phyloP scores from a whole-genome alignment of 2,888 invertebrate genomes.

The Sepiola atlantica region DNA sequence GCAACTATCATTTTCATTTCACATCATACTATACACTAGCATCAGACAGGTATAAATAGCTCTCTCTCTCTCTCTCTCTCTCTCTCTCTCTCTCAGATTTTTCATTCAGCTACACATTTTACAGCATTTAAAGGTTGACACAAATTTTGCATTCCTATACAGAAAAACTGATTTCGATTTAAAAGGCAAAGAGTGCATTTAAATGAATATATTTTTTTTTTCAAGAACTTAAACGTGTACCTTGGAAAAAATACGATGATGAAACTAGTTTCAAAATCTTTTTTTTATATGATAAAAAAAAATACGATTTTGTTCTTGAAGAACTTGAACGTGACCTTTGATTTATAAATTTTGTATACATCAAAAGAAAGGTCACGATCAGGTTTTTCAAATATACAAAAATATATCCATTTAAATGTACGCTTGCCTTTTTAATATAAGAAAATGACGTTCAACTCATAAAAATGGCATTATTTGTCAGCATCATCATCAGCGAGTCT shows the following conservation, averaged over 20 bases:
- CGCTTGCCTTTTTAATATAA: too few species aligned
- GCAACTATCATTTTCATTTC: constrained; percentile 15
- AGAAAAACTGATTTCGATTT: neutral
- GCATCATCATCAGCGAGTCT: too few species aligned
- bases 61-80: neutral
- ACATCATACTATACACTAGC: neutral
- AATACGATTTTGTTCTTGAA: neutral
- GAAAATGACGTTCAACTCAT: too few species aligned
- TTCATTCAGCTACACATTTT: neutral
- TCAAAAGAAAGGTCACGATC: too few species aligned
- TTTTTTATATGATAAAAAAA: neutral
- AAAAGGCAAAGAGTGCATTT: neutral
- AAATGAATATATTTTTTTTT: neutral
- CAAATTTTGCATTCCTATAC: constrained; percentile 32
- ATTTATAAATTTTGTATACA: too few species aligned
- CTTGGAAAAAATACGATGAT: neutral
- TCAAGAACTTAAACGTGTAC: too few species aligned
- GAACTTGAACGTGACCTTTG: too few species aligned
- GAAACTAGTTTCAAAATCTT: neutral
- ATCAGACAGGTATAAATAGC: constrained; percentile 32
- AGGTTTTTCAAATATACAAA: too few species aligned
- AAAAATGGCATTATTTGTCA: too few species aligned
- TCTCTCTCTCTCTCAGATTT: neutral
- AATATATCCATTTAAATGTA: too few species aligned
- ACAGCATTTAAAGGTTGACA: neutral